Conservation (phyloP, 35 echinoderm and acorn worm genomes). For the Acanthaster planci region DNA sequence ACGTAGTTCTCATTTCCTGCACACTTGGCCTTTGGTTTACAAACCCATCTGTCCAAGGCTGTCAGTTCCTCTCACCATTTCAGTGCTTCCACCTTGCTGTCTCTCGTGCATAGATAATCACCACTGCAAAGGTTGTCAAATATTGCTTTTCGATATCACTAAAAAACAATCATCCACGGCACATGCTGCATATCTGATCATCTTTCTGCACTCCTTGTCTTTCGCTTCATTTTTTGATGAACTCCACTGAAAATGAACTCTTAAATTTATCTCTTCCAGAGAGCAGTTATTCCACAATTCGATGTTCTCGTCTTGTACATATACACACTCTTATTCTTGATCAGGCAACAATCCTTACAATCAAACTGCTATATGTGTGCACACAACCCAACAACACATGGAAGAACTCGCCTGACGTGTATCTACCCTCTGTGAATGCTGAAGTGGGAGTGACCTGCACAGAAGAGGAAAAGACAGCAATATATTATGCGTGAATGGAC, state of each 20-base stretch:
- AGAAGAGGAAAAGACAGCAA: conserved; percentile 11
- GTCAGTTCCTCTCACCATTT: background rate
- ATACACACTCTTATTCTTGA: background rate
- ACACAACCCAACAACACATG: no score
- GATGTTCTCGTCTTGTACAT: background rate
- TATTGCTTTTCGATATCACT: no score
- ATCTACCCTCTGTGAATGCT: background rate
- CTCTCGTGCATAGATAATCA: no score
- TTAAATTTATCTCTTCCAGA: background rate
- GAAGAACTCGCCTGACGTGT: no score
- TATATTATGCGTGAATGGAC: conserved; percentile 15
- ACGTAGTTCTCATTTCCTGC: conserved; percentile 8
- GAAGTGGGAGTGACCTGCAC: conserved; percentile 25
- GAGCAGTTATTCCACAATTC: conserved; percentile 15
- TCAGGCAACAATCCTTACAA: background rate
- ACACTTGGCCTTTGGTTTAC: background rate
- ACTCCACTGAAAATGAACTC: background rate
- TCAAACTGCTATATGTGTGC: background rate
- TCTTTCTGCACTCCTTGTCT: no score
- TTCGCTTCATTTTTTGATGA: no score
- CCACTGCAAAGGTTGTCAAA: no score
- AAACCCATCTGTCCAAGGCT: background rate
- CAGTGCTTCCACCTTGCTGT: no score
- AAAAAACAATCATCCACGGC: no score
- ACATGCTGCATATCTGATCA: no score